phyloP scores from a whole-genome alignment of 1,140 invertebrate species.

The Cecropterus lyciades region DNA sequence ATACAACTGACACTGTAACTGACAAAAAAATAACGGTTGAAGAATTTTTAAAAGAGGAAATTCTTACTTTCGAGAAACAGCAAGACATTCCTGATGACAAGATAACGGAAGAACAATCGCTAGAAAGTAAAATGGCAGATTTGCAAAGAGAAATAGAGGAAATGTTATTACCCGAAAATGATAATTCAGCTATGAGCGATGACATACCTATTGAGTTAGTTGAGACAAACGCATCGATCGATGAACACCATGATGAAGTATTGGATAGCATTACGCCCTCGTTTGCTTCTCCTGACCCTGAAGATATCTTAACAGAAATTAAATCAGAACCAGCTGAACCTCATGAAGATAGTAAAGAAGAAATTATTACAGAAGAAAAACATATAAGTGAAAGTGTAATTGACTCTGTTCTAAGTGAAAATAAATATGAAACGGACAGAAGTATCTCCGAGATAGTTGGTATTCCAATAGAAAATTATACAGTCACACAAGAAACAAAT shows the following conservation, averaged over 20 bases:
- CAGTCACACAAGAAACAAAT: neutral
- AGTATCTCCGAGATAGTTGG: neutral
- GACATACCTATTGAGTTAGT: slow-evolving; percentile 61
- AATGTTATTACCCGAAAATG: slow-evolving; percentile 76
- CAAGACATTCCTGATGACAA: slow-evolving; percentile 39
- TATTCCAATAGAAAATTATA: neutral
- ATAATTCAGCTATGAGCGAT: slow-evolving; percentile 63
- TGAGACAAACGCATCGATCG: slow-evolving; percentile 55
- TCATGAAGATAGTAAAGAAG: neutral
- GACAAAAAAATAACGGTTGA: slow-evolving; percentile 7
- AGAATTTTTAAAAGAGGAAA: slow-evolving; percentile 30
- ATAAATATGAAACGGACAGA: slow-evolving; percentile 32
- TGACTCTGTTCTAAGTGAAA: slow-evolving; percentile 46
- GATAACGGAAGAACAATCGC: slow-evolving; percentile 68
- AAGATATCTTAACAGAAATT: slow-evolving; percentile 39
- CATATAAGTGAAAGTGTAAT: slow-evolving; percentile 50
- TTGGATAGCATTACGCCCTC: slow-evolving; percentile 64
- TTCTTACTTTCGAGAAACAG: neutral
- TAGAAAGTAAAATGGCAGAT: slow-evolving; percentile 79
- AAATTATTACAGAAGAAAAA: slow-evolving; percentile 36
- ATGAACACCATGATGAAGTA: slow-evolving; percentile 64
- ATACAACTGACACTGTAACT: neutral
- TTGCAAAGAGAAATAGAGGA: slow-evolving; percentile 80
- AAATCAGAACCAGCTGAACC: neutral
- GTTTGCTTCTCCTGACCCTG: slow-evolving; percentile 68